A percentile compares a stretch with the other conserved stretches of the same genome.
phyloP scores from a whole-genome alignment of 1,140 invertebrate species.

The Protaetia brevitarsis region DNA sequence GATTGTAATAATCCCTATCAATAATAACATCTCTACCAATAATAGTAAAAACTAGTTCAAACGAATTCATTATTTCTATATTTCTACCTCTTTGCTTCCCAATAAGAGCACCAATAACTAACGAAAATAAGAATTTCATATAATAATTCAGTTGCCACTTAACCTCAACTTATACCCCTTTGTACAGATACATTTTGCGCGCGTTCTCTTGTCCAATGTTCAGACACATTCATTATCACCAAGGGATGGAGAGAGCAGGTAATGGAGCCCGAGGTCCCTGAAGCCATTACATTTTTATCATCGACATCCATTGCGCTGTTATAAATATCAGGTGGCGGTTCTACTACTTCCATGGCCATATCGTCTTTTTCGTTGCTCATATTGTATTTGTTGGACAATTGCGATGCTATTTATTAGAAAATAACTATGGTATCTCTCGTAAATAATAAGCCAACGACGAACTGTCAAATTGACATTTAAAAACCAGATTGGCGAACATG shows the following conservation, averaged over 20 bases:
- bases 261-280: slow-evolving; percentile 76
- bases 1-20: slow-evolving; percentile 92
- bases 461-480: too few species aligned
- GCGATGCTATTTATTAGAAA: too few species aligned
- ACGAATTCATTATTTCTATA: slow-evolving; percentile 98
- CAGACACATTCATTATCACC: slow-evolving; percentile 98
- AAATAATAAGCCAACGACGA: neutral
- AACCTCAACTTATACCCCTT: slow-evolving; percentile 56
- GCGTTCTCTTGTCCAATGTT: slow-evolving; percentile 93
- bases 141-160: slow-evolving; percentile 11
- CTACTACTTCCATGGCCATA: slow-evolving; percentile 43
- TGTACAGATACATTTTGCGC: slow-evolving; percentile 86
- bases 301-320: slow-evolving; percentile 35
- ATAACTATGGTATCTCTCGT: too few species aligned
- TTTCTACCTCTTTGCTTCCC: slow-evolving; percentile 96
- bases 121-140: slow-evolving; percentile 33
- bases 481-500: too few species aligned
- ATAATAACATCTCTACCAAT: slow-evolving; percentile 83
- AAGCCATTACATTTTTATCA: slow-evolving; percentile 64
- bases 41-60: slow-evolving; percentile 83
- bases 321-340: neutral
- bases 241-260: slow-evolving; percentile 93
- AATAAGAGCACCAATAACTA: slow-evolving; percentile 93
- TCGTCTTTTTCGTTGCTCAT: slow-evolving; percentile 42
- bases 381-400: neutral